A percentile compares a stretch with the other conserved stretches of the same genome.
These are phyloP conservation scores for Mimachlamys varia DNA, from an alignment of 2,888 invertebrate genomes.

Conservation along the genomic window DNA sequence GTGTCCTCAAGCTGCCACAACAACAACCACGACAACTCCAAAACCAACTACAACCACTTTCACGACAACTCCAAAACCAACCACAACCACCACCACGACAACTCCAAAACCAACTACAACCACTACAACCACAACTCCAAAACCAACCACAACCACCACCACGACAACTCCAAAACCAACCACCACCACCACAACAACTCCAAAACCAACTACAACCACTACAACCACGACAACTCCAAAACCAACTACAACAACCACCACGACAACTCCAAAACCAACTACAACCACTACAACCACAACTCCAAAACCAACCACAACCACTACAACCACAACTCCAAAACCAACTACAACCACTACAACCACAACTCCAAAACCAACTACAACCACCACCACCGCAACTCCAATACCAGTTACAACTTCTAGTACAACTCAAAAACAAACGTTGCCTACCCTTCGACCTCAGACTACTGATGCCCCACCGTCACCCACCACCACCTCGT, in stretches of 20 bases:
- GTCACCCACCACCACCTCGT: background rate
- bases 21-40: background rate
- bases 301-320: background rate
- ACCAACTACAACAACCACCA: background rate
- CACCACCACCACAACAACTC: background rate
- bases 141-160: background rate
- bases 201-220: background rate
- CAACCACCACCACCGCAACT: background rate
- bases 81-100: background rate
- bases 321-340: background rate
- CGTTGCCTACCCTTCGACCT: background rate
- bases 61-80: background rate
- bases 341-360: background rate
- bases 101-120: background rate
- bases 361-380: background rate
- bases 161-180: background rate
- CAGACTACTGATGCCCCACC: background rate
- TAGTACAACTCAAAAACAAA: background rate
- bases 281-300: background rate
- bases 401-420: background rate
- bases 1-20: background rate
- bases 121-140: conserved; percentile 1
- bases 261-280: background rate
- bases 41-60: background rate
- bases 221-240: conserved; percentile 11